Evolutionary conservation across 2,888 invertebrate species (phyloP).

Genomic region (Sphaerophoria taeniata): DNA sequence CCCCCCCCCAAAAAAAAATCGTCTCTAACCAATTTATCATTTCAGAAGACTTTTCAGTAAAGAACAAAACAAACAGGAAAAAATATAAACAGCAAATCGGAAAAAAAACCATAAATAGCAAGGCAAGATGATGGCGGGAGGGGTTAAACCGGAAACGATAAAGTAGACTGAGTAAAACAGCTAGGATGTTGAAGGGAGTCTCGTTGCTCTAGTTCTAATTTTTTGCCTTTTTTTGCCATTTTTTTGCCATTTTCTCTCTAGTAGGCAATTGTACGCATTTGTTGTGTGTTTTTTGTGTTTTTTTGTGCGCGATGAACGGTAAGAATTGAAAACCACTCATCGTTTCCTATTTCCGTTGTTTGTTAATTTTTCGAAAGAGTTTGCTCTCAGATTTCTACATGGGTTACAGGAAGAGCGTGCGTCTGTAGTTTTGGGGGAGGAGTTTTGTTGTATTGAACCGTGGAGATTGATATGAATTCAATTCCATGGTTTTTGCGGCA

Average conservation of each 20-base stretch:
- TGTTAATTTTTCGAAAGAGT: slow-evolving; percentile 45
- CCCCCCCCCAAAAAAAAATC: slow-evolving; percentile 11
- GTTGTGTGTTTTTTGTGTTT: background rate
- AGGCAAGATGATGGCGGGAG: slow-evolving; percentile 3
- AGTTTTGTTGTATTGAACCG: background rate
- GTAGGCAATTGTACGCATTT: background rate
- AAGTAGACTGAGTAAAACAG: background rate
- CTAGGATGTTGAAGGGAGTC: slow-evolving; percentile 36
- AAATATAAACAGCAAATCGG: slow-evolving; percentile 12
- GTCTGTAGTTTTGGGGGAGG: background rate
- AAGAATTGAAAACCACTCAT: slow-evolving; percentile 72
- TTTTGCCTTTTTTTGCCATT: no score
- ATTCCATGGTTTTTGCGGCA: slow-evolving; percentile 18
- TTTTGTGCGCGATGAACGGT: slow-evolving; percentile 66
- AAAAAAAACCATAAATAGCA: slow-evolving; percentile 47
- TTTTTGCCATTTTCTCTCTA: no score
- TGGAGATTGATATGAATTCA: slow-evolving; percentile 1
- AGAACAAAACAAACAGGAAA: background rate
- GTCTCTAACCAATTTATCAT: slow-evolving; percentile 50
- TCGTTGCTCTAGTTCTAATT: background rate
- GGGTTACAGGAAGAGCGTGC: slow-evolving; percentile 3
- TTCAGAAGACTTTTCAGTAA: slow-evolving; percentile 13
- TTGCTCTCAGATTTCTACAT: slow-evolving; percentile 14
- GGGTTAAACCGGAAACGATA: no score
- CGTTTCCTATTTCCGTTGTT: slow-evolving; percentile 72